These are phyloP conservation scores for Pachycephus smyrnensis DNA, from an alignment of 2,888 invertebrate species.

Conservation along the genomic window DNA sequence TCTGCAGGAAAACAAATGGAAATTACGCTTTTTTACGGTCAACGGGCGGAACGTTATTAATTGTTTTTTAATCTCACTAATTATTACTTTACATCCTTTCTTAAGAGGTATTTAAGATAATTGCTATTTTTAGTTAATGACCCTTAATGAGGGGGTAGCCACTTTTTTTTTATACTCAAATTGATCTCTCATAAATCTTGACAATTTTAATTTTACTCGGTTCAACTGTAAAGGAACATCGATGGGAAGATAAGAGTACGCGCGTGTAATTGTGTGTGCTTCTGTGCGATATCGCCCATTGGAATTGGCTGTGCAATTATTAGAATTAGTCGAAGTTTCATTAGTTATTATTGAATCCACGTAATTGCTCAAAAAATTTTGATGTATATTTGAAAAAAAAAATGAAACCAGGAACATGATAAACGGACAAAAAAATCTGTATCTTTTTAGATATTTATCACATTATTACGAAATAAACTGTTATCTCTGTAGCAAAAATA, in stretches of 20 bases:
- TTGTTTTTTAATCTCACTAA: neutral
- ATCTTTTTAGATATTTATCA: slow-evolving; percentile 56
- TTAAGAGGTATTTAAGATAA: neutral
- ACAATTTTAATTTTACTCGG: neutral
- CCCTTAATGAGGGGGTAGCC: neutral
- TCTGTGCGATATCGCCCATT: neutral
- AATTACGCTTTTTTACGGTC: neutral
- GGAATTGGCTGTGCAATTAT: neutral
- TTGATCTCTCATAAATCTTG: neutral
- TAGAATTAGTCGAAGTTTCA: neutral
- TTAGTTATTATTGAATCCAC: slow-evolving; percentile 1
- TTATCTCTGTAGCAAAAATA: slow-evolving; percentile 36
- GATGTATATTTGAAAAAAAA: slow-evolving; percentile 39
- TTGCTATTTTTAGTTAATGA: neutral
- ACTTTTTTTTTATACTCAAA: neutral
- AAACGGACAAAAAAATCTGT: slow-evolving; percentile 39
- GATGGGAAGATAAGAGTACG: neutral
- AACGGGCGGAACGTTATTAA: neutral
- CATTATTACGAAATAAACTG: slow-evolving; percentile 53
- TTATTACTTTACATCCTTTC: neutral
- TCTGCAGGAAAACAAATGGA: neutral
- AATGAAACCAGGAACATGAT: slow-evolving; percentile 17
- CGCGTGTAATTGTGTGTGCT: neutral
- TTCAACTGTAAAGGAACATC: neutral
- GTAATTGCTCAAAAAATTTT: slow-evolving; percentile 42